A percentile compares a stretch with the other conserved stretches of the same genome.
phyloP scores from a whole-genome alignment of 1,140 invertebrate genomes.

The Eriocheir sinensis region DNA sequence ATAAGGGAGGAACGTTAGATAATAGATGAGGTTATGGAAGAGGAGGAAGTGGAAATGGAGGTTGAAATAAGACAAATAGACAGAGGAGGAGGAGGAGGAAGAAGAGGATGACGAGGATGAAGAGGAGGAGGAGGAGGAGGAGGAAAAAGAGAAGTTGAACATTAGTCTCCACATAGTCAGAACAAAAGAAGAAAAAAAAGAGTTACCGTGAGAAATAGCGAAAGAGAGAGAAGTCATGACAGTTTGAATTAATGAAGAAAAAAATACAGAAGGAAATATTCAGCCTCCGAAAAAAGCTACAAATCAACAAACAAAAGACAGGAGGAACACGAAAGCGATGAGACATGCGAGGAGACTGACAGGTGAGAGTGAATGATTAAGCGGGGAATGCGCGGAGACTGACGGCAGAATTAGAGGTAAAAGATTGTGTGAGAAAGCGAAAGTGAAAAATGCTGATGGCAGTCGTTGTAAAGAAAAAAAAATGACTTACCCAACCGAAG shows the following conservation, averaged over 20 bases:
- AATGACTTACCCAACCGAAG: too few species aligned
- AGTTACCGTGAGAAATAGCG: neutral
- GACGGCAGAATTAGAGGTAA: neutral
- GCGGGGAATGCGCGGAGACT: neutral
- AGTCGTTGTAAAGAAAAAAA: too few species aligned
- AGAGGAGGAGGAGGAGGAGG: slow-evolving; percentile 16
- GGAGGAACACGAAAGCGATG: neutral
- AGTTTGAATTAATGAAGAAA: too few species aligned
- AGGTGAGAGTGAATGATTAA: neutral
- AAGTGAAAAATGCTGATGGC: neutral
- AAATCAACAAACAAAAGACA: too few species aligned
- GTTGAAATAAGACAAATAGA: neutral
- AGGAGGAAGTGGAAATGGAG: neutral
- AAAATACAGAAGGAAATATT: too few species aligned
- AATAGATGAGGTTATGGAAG: neutral
- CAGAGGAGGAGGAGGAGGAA: neutral
- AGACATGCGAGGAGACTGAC: neutral
- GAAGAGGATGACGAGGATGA: neutral
- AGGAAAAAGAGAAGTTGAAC: neutral
- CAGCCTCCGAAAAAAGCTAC: too few species aligned
- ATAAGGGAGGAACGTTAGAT: too few species aligned
- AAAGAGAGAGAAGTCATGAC: too few species aligned
- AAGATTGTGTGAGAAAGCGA: slow-evolving; percentile 34
- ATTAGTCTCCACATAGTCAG: neutral
- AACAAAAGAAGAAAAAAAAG: neutral